phyloP scores from a whole-genome alignment of 1,140 invertebrate genomes.

The Trissolcus basalis region DNA sequence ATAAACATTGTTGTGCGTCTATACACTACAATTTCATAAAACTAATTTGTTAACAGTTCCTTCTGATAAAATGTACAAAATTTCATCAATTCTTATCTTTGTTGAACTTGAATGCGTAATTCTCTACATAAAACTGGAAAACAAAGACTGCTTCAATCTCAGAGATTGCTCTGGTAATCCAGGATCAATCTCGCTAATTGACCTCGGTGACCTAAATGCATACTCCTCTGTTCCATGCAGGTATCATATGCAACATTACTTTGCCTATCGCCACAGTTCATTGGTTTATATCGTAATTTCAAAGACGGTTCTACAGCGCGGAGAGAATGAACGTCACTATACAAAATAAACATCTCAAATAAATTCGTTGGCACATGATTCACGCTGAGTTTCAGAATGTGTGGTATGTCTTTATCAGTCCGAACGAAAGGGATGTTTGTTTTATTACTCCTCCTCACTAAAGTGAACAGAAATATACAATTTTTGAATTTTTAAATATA shows the following conservation, averaged over 20 bases:
- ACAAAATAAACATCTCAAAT: conserved; percentile 81
- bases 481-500: conserved; percentile 22
- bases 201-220: conserved; percentile 71
- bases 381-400: conserved; percentile 67
- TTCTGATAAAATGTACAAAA: too few relatives aligned
- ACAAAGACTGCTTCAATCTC: neutral
- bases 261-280: conserved; percentile 64
- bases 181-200: conserved; percentile 75
- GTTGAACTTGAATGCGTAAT: conserved; percentile 30
- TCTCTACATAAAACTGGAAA: conserved; percentile 3
- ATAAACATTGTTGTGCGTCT: neutral
- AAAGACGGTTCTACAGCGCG: conserved; percentile 84
- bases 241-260: conserved; percentile 59
- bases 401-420: conserved; percentile 80
- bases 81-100: neutral
- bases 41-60: neutral
- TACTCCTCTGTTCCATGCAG: conserved; percentile 65
- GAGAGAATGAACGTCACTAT: conserved; percentile 81
- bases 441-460: conserved; percentile 80
- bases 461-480: conserved; percentile 45
- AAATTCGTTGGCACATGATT: conserved; percentile 73
- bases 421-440: conserved; percentile 79
- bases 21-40: neutral
- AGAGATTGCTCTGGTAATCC: conserved; percentile 66
- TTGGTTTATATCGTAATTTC: conserved; percentile 78